Percentiles rank a stretch among this genome's conserved stretches.
Evolutionary conservation across 2,113 vertebrate species (phyloP).

Genomic region (Varanus salvator): DNA sequence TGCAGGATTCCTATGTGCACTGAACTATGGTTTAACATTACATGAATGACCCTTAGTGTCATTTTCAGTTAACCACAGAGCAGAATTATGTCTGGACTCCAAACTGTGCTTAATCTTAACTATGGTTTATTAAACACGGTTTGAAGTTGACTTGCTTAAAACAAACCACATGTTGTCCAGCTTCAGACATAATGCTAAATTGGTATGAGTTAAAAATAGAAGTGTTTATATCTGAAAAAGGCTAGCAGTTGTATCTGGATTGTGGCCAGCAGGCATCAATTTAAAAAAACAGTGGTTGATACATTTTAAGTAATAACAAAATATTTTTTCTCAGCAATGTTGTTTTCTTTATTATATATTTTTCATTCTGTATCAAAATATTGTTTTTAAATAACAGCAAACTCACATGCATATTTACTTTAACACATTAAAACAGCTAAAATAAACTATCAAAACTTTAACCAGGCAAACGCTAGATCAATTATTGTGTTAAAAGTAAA

Average conservation of each 20-base stretch:
- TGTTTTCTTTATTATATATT: neutral
- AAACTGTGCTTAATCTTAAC: neutral
- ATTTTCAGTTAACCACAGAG: neutral
- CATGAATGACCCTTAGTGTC: neutral
- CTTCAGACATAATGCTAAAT: neutral
- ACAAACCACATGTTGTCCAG: neutral
- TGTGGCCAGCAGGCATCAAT: neutral
- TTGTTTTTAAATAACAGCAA: neutral
- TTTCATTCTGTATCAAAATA: neutral
- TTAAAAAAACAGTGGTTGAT: neutral
- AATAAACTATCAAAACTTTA: neutral
- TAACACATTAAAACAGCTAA: neutral
- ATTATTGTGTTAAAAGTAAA: fast-evolving
- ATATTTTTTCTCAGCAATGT: too few species aligned
- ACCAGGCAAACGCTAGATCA: neutral
- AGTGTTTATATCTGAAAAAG: neutral
- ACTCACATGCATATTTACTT: neutral
- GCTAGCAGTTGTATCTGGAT: neutral
- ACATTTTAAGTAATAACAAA: neutral
- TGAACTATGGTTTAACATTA: too few species aligned
- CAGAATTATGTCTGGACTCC: neutral
- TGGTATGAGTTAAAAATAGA: neutral
- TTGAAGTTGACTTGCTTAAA: neutral
- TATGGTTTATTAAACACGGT: neutral
- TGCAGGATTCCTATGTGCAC: too few species aligned